Base-by-base conservation (phyloP, 2,888 invertebrate species). In the Drosophila infuscata region DNA sequence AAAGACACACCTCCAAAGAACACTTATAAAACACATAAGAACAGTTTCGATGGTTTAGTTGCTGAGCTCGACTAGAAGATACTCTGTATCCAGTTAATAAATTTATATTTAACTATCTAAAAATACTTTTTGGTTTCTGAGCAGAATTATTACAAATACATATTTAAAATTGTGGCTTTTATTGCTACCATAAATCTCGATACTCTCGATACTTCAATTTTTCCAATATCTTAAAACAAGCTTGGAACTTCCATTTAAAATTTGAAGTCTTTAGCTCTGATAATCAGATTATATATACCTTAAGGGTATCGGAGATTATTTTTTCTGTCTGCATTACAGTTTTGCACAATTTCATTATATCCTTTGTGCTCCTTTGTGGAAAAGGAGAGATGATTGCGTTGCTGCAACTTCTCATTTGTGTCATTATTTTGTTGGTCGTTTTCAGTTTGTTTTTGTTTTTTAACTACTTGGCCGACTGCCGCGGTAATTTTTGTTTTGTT, bases 351-450 rank as follows among this genome's bases (percentile, higher is more conserved):
- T 46, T 46, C 2, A 2, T 15, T 25, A 46, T 15, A 46, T 2
- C 15, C 25, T 46, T 46, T 25, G 8, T 29, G 6, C 11, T 6
- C 20, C 6, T 20, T 20, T 2, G 15, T 15, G 25, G 0, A 36
- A 36, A 36, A 43, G 59, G 30, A 61, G 57, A 52, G 70, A 61
- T 70, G 77, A 75, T 87, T 81, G 72, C 85, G 76, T 74, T 76
- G 65, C 71, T 85, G 78, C 76, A 78, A 78, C 76, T 86, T 79
- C 68, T 79, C 89, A 89, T 86, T 90, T 79, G 65, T 74, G 74
- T 70, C 75, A 77, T 84, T 88, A 70, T 70, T 67, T 72, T 71
- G 64, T 72, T 57, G 60, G 46, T 67, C 38, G 30, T 64, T 75
- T 73, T 81, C 62, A 57, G 57, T 70, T 74, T 46, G 65, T 76